phyloP scores from a whole-genome alignment of 2,113 vertebrate species.

The Nycticorax nycticorax region DNA sequence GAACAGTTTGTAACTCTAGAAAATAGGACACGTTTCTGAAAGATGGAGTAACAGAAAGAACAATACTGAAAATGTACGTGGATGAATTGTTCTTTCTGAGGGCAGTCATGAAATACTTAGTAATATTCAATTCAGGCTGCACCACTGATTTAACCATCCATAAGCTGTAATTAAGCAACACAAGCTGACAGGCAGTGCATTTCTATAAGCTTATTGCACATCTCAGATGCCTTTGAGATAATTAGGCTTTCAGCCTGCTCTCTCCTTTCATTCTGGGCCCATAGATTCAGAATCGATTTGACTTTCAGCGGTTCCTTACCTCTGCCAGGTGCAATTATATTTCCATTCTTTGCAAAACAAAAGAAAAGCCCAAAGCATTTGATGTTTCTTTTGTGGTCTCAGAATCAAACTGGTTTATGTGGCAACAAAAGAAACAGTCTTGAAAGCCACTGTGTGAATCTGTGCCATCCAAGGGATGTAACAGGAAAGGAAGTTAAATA shows the following conservation, averaged over 20 bases:
- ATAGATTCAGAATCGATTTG: not conserved
- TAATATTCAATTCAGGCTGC: not conserved
- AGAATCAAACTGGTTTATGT: not conserved
- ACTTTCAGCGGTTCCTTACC: not conserved
- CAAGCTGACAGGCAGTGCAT: not conserved
- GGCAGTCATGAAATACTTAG: not conserved
- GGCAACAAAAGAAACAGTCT: not conserved
- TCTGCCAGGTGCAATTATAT: constrained; percentile 6
- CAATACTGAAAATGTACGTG: not conserved
- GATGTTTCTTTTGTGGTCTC: not conserved
- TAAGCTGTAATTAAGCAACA: not conserved
- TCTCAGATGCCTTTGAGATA: not conserved
- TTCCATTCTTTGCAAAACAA: not conserved
- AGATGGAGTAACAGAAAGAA: not conserved
- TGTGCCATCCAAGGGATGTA: not conserved
- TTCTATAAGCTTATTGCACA: not conserved
- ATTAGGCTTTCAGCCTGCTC: not conserved
- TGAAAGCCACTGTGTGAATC: not conserved
- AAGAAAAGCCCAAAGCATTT: not conserved
- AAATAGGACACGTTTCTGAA: not conserved
- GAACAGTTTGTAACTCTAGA: not conserved
- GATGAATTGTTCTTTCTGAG: not conserved
- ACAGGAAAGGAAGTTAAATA: not conserved
- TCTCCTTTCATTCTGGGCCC: not conserved
- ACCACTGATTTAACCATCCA: not conserved